Evolutionary conservation across 2,888 invertebrate genomes (phyloP).

Genomic region (Frankliniella intonsa): DNA sequence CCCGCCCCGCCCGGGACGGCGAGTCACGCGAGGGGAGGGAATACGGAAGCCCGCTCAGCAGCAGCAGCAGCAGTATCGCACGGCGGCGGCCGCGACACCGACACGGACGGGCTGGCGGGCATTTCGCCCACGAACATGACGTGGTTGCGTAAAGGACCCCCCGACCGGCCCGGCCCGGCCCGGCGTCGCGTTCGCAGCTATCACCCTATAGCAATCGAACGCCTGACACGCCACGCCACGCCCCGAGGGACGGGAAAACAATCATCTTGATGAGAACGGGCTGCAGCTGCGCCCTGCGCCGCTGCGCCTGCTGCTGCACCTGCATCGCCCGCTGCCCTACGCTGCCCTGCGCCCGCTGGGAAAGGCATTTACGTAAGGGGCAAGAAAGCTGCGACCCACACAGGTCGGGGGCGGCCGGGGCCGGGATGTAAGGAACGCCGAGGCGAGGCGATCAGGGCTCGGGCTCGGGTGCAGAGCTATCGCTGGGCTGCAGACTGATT

Average conservation of each 20-base stretch:
- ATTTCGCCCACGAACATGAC: no score
- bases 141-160: neutral
- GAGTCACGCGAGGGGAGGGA: no score
- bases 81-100: no score
- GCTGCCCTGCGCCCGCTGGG: neutral
- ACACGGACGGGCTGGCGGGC: no score
- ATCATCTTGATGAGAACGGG: neutral
- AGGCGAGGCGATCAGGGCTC: neutral
- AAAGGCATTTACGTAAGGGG: constrained; percentile 5
- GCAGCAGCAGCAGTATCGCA: no score
- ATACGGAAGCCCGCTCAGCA: no score
- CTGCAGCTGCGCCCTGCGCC: neutral
- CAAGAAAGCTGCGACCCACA: neutral
- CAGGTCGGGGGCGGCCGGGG: neutral
- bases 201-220: neutral
- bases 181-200: neutral
- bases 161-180: neutral
- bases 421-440: no score
- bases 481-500: neutral
- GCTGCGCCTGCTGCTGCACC: neutral
- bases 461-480: neutral
- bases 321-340: neutral
- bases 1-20: no score
- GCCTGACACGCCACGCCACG: neutral
- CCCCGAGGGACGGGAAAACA: neutral